These are phyloP conservation scores for Myotis planiceps DNA, from an alignment of 2,797 vertebrate genomes.

Conservation along the genomic window DNA sequence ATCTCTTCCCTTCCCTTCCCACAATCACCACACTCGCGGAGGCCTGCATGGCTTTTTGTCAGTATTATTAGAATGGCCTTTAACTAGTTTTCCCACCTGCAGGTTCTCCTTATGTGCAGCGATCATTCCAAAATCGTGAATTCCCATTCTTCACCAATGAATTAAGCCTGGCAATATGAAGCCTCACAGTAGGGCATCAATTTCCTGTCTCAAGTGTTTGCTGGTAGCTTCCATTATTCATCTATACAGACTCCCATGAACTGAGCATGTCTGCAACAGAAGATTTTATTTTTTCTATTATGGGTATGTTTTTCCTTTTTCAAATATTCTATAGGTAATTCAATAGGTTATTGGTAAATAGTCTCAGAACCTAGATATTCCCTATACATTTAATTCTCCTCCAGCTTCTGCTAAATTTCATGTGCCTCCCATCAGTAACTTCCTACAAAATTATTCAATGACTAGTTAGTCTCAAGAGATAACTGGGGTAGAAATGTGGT, in stretches of 20 bases:
- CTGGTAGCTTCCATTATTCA: neutral
- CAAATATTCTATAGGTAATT: neutral
- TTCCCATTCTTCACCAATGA: neutral
- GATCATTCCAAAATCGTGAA: neutral
- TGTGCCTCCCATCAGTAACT: neutral
- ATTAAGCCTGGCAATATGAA: neutral
- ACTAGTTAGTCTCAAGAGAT: neutral
- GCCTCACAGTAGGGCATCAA: neutral
- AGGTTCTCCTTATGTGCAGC: neutral
- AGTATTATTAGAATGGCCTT: neutral
- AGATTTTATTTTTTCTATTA: neutral
- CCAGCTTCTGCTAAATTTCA: neutral
- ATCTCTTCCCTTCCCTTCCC: neutral
- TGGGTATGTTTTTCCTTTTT: neutral
- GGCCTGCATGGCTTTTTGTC: neutral
- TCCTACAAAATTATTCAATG: neutral
- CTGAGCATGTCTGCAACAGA: neutral
- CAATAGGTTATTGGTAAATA: neutral
- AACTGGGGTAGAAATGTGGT: neutral
- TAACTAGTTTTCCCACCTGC: neutral
- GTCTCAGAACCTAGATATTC: neutral
- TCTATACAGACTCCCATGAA: neutral
- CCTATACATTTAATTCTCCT: neutral
- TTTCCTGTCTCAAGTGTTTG: neutral
- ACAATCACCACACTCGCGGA: neutral